Base-by-base conservation (phyloP, 2,113 vertebrate species). In the Cryptomyrus ogoouensis region DNA sequence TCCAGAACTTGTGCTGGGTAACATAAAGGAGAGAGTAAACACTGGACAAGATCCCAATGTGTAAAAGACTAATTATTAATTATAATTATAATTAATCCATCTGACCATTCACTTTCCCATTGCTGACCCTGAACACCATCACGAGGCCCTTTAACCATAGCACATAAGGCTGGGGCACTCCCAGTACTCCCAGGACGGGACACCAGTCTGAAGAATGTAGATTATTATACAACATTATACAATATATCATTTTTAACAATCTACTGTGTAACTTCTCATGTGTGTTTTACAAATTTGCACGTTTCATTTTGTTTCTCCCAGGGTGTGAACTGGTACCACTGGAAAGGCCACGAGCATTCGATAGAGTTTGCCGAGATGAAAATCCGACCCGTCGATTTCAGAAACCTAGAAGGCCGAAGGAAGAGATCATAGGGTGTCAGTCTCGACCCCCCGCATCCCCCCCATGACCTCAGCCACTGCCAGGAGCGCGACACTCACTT, bases 321-420 rank as follows among this genome's bases (percentile, higher is more conserved):
- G 98, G 98, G 98, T 0, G 95, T 99, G 88, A 99, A 99, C 95
- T 99, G 98, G 98, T 99, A 98, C 97, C 98, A 99, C 91, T 99
- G 98, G 98, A 99, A 98, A 87, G 98, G 98, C 85, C 98, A 99
- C 0, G 98, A 99, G 87, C 95, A 98, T 62, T 99, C 98, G 1
- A 97, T 99, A 90, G 94, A 97, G 89, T 99, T 98, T 92, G 98
- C 97, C 0, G 98, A 99, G 95, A 99, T 99, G 98, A 99, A 99
- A 93, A 92, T 99, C 89, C 97, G 98, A 92, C 98, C 98, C 0
- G 95, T 95, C 92, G 96, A 96, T 95, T 98, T 98, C 94, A 94
- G 96, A 91, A 98, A 97, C 35, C 95, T 97, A 17, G 97, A 98
- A 96, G 97, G 96, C 91, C 95, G 98, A 89, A 95, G 97, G 91